A percentile compares a stretch with the other conserved stretches of the same genome.
phyloP scores from a whole-genome alignment of 1,140 invertebrate species.

The Bombyx mori region ASM3026992v2 NC_085117.1:17603001-17603500 shows the following conservation, averaged over 20 bases:
- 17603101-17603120: slow-evolving; percentile 58
- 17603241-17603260: slow-evolving; percentile 53
- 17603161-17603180: slow-evolving; percentile 64
- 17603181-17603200: slow-evolving; percentile 72
- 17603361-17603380: slow-evolving; percentile 46
- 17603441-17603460: not conserved
- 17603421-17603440: slow-evolving; percentile 15
- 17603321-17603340: slow-evolving; percentile 31
- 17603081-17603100: slow-evolving; percentile 52
- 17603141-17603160: slow-evolving; percentile 48
- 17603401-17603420: slow-evolving; percentile 18
- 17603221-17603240: slow-evolving; percentile 65
- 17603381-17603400: slow-evolving; percentile 29
- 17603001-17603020: slow-evolving; percentile 37
- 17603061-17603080: slow-evolving; percentile 50
- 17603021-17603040: slow-evolving; percentile 48
- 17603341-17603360: slow-evolving; percentile 23
- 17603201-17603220: slow-evolving; percentile 65
- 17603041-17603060: slow-evolving; percentile 43
- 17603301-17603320: slow-evolving; percentile 61
- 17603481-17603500: no score
- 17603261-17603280: slow-evolving; percentile 50
- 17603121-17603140: slow-evolving; percentile 50
- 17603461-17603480: no score
- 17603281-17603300: slow-evolving; percentile 52